Evolutionary conservation across 2,113 vertebrate species (phyloP).

Genomic region (Hyaena hyaena): DNA sequence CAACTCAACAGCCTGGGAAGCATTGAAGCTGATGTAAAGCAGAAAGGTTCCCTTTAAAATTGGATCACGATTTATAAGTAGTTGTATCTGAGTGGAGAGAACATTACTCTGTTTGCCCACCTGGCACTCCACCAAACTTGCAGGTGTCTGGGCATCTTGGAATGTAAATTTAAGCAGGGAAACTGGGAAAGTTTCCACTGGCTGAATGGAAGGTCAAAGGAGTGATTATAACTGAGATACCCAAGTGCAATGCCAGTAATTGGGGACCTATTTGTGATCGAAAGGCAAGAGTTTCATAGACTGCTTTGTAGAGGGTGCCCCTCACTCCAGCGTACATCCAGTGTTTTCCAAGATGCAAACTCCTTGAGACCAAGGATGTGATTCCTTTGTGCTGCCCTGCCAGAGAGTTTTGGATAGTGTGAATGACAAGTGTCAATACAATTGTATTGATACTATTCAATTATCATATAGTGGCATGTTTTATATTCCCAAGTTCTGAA

Average conservation of each 20-base stretch:
- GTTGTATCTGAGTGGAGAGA: neutral
- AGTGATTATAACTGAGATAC: neutral
- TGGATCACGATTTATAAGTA: neutral
- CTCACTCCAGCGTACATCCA: neutral
- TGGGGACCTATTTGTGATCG: neutral
- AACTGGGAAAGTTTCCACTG: neutral
- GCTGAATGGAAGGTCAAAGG: neutral
- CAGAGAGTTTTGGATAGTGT: neutral
- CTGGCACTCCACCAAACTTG: neutral
- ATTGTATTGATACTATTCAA: neutral
- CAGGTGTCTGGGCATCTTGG: conserved; percentile 33
- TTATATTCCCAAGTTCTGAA: conserved; percentile 8
- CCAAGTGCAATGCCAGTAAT: neutral
- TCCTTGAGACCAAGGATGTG: neutral
- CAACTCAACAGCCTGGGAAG: neutral
- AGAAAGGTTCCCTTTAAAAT: neutral
- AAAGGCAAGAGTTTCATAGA: neutral
- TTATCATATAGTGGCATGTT: neutral
- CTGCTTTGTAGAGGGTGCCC: neutral
- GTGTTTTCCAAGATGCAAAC: neutral
- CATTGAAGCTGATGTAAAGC: neutral
- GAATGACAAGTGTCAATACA: neutral
- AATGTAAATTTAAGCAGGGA: neutral
- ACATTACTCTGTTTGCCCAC: neutral
- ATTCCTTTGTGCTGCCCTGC: neutral